Evolutionary conservation across 2,113 vertebrate genomes (phyloP), one percentile per base, ranked within the genome.

Genomic region (Phylloscopus trochilus): DNA sequence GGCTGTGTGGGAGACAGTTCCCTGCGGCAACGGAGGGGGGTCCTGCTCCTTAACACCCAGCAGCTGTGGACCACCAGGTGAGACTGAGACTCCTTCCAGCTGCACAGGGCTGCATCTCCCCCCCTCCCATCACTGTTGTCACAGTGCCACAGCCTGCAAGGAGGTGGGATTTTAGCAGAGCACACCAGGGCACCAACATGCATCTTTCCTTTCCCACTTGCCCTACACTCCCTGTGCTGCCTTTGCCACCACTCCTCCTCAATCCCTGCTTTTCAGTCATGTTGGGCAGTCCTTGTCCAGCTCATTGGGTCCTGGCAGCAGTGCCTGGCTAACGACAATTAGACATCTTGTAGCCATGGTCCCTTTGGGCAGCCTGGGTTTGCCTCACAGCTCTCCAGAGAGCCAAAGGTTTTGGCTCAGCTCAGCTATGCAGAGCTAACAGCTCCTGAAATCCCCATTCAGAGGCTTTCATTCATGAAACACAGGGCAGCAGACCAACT

Each of bases 381-480:
- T 72, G 79, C 76, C 86, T 87, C 52, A 7, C 28, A 49, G 56
- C n/a, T 83, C 60, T 72, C 82, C 59, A 31, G 69, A 75, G 85
- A 66, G 53, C 37, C 3, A 0, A 27, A 33, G 58, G 19, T 46
- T 81, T 72, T 92, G 86, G 74, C 89, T 90, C 70, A 15, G 83
- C 64, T 81, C 62, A 35, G 68, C 76, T 79, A 11, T 23, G 22
- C 3, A 1, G 53, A 69, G 55, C 58, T 64, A 60, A 66, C 7
- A 44, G 69, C 69, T 94, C 88, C 37, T 0, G 0, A 88, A 90
- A 88, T 92, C 39, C 76, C 84, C 92, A 86, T 92, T 93, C 87
- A 82, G 70, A 93, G 62, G 47, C 88, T 95, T 91, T 92, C 96
- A 95, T 96, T 96, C 94, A 97, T 80, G 80, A 88, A 93, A 90